Conservation (phyloP, 2,113 vertebrate genomes). For the Eptatretus burgeri region DNA sequence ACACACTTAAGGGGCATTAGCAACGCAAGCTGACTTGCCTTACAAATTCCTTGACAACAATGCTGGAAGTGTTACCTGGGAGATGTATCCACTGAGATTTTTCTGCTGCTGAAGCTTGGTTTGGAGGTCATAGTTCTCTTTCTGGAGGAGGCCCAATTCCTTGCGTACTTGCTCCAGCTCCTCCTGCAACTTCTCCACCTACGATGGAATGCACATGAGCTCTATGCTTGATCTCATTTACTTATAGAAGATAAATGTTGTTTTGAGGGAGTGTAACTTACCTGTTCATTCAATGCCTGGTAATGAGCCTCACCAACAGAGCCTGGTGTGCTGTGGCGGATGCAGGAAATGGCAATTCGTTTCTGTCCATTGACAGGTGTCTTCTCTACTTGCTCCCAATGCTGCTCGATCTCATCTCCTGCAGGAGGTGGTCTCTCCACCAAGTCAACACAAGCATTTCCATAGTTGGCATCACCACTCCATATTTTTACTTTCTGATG, state of each 20-base stretch:
- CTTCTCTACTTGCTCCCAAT: constrained; percentile 33
- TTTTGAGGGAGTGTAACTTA: no score
- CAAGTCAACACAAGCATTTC: constrained; percentile 9
- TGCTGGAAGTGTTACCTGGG: background rate
- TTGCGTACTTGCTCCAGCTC: constrained; percentile 27
- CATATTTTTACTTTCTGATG: background rate
- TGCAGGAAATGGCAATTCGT: constrained; percentile 19
- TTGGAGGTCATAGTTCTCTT: constrained; percentile 25
- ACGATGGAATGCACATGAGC: background rate
- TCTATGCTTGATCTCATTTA: no score
- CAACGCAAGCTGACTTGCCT: no score
- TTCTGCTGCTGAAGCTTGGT: constrained; percentile 16
- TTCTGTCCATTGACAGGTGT: constrained; percentile 28
- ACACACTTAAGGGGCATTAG: no score
- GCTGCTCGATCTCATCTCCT: constrained; percentile 31
- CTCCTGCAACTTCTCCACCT: constrained; percentile 29
- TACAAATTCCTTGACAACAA: background rate
- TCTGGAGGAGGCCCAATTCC: constrained; percentile 24
- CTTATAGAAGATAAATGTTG: no score
- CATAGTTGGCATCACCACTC: constrained; percentile 13
- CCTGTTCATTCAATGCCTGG: no score
- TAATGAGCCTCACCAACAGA: no score
- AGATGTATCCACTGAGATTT: constrained; percentile 1
- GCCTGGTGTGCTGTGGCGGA: constrained; percentile 9
- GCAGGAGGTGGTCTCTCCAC: constrained; percentile 19